Evolutionary conservation across 2,113 vertebrate genomes (phyloP).

Genomic region (Rousettus leschenaultii): DNA sequence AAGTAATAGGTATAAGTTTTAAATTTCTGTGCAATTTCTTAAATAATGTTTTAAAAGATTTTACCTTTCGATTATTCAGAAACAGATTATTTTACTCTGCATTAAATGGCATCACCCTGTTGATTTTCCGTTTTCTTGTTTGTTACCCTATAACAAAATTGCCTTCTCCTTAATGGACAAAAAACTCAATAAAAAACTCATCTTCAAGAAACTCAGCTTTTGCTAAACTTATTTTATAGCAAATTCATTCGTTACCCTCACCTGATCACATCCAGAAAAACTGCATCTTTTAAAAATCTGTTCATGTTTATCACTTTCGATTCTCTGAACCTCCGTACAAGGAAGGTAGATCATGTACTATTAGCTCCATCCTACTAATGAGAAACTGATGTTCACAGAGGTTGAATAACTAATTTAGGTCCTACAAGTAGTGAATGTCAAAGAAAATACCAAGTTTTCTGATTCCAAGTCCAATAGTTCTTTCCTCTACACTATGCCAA

Average conservation of each 20-base stretch:
- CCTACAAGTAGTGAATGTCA: background rate
- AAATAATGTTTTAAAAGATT: background rate
- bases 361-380: background rate
- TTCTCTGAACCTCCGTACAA: background rate
- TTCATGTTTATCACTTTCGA: background rate
- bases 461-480: background rate
- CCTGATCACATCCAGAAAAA: background rate
- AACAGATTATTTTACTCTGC: background rate
- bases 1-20: background rate
- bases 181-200: background rate
- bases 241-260: background rate
- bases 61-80: background rate
- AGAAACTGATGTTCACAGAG: slow-evolving; percentile 4
- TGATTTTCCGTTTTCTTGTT: slow-evolving; percentile 14
- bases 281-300: background rate
- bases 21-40: slow-evolving; percentile 18
- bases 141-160: background rate
- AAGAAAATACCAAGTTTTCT: background rate
- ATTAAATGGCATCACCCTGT: background rate
- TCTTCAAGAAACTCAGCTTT: slow-evolving; percentile 11
- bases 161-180: background rate
- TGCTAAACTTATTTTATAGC: background rate
- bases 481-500: background rate
- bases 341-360: background rate
- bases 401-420: background rate